phyloP scores from a whole-genome alignment of 2,113 vertebrate species.

The Colaptes auratus region DNA sequence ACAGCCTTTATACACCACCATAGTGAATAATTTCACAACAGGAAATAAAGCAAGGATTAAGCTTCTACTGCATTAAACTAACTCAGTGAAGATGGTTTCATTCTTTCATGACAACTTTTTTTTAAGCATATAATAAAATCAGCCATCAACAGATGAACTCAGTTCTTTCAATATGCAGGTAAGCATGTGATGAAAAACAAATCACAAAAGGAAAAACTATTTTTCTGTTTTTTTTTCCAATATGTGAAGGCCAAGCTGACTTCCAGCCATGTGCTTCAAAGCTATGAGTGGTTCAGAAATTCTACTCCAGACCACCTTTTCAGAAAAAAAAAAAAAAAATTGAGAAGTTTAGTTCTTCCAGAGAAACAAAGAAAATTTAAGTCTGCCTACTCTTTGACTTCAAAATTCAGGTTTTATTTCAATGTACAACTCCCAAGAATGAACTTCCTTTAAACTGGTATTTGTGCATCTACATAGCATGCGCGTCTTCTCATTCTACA shows the following conservation, averaged over 20 bases:
- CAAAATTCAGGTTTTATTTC: not conserved
- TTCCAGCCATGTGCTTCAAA: not conserved
- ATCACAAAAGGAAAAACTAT: not conserved
- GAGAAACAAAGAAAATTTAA: not conserved
- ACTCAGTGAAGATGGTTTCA: not conserved
- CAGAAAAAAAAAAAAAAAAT: not conserved
- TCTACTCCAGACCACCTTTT: not conserved
- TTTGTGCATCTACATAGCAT: not conserved
- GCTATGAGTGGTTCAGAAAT: not conserved
- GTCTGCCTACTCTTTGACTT: not conserved
- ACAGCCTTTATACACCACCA: not conserved
- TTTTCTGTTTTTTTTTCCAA: not conserved
- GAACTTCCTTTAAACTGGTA: not conserved
- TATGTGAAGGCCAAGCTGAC: not conserved
- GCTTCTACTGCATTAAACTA: not conserved
- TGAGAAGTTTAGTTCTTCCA: not conserved
- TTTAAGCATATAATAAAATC: not conserved
- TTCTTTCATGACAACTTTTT: not conserved
- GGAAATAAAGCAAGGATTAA: not conserved
- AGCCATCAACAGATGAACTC: not conserved
- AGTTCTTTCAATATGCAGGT: not conserved
- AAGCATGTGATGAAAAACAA: not conserved
- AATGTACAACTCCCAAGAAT: not conserved
- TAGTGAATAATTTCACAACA: not conserved
- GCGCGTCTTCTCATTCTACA: not conserved